A percentile compares a stretch with the other conserved stretches of the same genome.
phyloP scores from a whole-genome alignment of 2,113 vertebrate genomes.

The Scalopus aquaticus region DNA sequence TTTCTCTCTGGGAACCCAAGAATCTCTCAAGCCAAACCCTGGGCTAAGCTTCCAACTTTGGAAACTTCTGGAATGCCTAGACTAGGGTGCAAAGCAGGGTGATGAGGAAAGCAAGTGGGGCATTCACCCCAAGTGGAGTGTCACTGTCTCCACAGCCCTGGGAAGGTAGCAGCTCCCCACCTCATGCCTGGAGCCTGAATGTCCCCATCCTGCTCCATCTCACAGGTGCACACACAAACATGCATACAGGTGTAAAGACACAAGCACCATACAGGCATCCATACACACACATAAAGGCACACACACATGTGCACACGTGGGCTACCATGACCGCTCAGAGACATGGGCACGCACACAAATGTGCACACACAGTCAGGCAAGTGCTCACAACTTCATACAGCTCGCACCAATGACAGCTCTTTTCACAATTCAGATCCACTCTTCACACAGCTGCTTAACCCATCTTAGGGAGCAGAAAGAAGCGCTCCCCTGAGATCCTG shows the following conservation, averaged over 20 bases:
- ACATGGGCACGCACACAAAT: too few relatives aligned
- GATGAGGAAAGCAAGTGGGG: background rate
- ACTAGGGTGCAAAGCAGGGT: background rate
- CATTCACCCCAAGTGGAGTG: background rate
- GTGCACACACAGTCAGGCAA: background rate
- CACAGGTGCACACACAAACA: background rate
- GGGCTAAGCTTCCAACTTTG: background rate
- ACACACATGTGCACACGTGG: background rate
- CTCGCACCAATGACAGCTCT: conserved; percentile 32
- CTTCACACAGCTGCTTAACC: background rate
- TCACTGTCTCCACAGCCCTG: background rate
- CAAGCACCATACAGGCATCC: too few relatives aligned
- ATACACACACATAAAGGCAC: background rate
- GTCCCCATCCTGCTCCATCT: background rate
- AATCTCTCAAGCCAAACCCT: background rate
- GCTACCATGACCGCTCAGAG: background rate
- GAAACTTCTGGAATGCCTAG: background rate
- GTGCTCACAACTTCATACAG: background rate
- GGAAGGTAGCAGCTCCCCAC: background rate
- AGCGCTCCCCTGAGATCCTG: background rate
- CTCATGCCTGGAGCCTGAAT: background rate
- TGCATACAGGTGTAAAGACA: background rate
- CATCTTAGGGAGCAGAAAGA: background rate
- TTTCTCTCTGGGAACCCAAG: background rate
- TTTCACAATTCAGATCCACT: conserved; percentile 6